phyloP scores from a whole-genome alignment of 1,140 invertebrate species.

The Gonatopus flavifemur region DNA sequence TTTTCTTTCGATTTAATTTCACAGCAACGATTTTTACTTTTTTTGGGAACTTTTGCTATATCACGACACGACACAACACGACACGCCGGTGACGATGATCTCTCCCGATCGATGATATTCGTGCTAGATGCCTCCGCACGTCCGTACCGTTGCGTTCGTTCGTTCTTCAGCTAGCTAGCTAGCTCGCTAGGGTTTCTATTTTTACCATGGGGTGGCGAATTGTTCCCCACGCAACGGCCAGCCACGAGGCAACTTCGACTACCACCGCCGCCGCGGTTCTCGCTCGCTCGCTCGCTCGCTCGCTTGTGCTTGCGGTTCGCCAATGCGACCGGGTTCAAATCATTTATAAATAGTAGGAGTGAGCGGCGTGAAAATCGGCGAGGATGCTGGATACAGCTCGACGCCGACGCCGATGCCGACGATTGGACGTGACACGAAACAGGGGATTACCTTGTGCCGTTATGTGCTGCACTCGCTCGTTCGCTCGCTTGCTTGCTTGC shows the following conservation, averaged over 20 bases:
- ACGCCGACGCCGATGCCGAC: constrained; percentile 8
- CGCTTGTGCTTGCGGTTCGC: no score
- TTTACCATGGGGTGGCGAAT: constrained; percentile 56
- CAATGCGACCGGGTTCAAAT: constrained; percentile 50
- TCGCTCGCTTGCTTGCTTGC: no score
- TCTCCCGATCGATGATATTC: no score
- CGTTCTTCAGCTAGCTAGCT: constrained; percentile 42
- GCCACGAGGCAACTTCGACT: constrained; percentile 19
- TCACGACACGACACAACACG: no score
- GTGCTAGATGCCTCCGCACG: constrained; percentile 5
- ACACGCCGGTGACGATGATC: no score
- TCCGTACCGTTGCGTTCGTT: constrained; percentile 4
- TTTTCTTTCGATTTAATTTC: no score
- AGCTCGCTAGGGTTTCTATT: constrained; percentile 56
- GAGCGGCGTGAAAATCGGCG: constrained; percentile 33
- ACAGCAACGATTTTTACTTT: no score
- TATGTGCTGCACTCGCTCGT: no score
- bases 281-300: no score
- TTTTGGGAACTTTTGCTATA: no score
- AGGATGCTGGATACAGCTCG: constrained; percentile 17
- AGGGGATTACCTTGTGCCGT: no score
- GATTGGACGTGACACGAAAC: no score
- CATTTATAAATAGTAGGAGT: constrained; percentile 53
- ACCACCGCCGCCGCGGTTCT: constrained; percentile 11
- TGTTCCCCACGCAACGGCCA: constrained; percentile 41